Evolutionary conservation across 2,113 vertebrate genomes (phyloP).

Genomic region (Micronycteris hirsuta): DNA sequence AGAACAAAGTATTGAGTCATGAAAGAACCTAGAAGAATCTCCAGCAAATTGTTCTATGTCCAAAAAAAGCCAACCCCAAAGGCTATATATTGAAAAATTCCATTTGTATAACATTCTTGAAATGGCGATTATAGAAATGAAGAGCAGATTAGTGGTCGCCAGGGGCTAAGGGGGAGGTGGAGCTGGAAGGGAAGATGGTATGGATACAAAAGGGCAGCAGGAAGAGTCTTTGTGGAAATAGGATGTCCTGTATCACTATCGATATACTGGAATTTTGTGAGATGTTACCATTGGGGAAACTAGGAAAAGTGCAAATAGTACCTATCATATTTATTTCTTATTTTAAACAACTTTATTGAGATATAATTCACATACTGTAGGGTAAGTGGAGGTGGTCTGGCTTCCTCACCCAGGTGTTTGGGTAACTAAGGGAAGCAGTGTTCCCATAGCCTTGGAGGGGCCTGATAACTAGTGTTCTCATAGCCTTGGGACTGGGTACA

Average conservation of each 20-base stretch:
- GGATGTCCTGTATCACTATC: neutral
- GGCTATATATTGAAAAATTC: neutral
- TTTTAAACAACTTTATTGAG: neutral
- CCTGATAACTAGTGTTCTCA: no score
- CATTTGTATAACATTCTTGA: neutral
- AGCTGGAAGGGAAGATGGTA: neutral
- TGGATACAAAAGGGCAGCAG: neutral
- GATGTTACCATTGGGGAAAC: neutral
- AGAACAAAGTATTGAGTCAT: neutral
- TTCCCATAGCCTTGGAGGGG: no score
- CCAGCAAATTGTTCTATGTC: neutral
- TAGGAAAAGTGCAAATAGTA: neutral
- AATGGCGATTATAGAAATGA: neutral
- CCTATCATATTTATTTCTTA: neutral
- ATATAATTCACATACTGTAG: neutral
- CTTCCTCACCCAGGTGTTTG: no score
- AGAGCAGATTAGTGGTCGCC: neutral
- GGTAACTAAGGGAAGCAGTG: no score
- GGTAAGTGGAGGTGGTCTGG: no score
- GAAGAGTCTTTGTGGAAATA: neutral
- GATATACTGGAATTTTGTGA: neutral
- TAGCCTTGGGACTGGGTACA: no score
- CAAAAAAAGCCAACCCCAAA: neutral
- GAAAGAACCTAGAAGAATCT: neutral
- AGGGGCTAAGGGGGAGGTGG: neutral